These are phyloP conservation scores for Penaeus chinensis DNA, from an alignment of 1,140 invertebrate genomes.

Conservation along the genomic window DNA sequence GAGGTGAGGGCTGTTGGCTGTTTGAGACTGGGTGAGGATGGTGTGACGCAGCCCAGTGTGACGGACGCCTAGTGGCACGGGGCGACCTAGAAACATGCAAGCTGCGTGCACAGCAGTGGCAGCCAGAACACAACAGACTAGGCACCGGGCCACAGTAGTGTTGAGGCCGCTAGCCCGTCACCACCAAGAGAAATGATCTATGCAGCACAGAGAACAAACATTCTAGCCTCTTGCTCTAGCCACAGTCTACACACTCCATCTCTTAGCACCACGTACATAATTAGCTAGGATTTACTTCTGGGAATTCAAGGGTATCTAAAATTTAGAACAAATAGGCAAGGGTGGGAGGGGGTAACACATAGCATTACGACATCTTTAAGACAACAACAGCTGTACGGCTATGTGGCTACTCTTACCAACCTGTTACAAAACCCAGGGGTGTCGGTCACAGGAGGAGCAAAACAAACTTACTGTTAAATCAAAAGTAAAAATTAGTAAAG, in stretches of 20 bases:
- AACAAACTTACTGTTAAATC: conserved; percentile 63
- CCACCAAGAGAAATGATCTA: conserved; percentile 42
- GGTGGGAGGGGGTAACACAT: conserved; percentile 42
- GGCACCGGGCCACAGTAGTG: conserved; percentile 56
- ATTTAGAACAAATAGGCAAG: conserved; percentile 38
- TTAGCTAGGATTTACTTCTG: conserved; percentile 49
- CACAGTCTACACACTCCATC: conserved; percentile 58
- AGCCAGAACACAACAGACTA: conserved; percentile 58
- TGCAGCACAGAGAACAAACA: conserved; percentile 59
- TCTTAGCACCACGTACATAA: conserved; percentile 53
- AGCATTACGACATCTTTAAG: conserved; percentile 58
- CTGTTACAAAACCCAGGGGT: conserved; percentile 61
- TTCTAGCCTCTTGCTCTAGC: conserved; percentile 60
- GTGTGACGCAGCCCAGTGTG: conserved; percentile 59
- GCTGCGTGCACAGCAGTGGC: conserved; percentile 62
- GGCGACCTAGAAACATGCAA: conserved; percentile 57
- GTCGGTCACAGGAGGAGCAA: conserved; percentile 62
- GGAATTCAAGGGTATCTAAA: conserved; percentile 40
- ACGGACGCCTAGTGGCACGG: conserved; percentile 49
- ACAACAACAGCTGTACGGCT: conserved; percentile 60
- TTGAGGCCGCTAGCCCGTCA: conserved; percentile 52
- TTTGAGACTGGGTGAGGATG: conserved; percentile 60
- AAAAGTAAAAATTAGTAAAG: conserved; percentile 63
- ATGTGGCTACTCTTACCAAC: conserved; percentile 62
- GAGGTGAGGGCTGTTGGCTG: conserved; percentile 61